Base-by-base conservation (phyloP, 2,888 invertebrate species). In the Tetrapedia diversipes region DNA sequence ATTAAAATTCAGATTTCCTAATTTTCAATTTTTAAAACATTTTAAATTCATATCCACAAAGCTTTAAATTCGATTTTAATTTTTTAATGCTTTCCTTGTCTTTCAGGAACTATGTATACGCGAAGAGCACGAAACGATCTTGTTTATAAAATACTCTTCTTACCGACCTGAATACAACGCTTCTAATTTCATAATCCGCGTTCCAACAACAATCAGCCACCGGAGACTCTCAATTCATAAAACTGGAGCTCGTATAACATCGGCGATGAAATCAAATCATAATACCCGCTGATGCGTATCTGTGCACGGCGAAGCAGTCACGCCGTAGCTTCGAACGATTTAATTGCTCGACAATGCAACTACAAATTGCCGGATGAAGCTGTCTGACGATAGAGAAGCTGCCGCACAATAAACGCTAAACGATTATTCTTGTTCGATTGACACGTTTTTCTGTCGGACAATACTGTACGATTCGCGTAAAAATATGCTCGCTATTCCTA, bases 301-400 rank as follows among this genome's bases (percentile, higher is more conserved):
- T 11, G 1, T n/a, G 16, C 2, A 2, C 19, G n/a, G 11, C 24
- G 32, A 47, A 39, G 39, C 14, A 63, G 56, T 66, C 54, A 24
- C 32, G 70, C 29, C 22, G 11, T 24, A 32, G 39, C 16, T n/a
- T 22, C 37, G 54, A 56, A 57, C 43, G 51, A 68, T 71, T 71
- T 71, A 71, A 71, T 71, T 68, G 57, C 57, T 27, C 22, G 6
- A 43, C 43, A 22, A 59, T 57, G 32, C 22, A 11, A 8, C 56
- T 39, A 39, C 32, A 70, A 70, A 54, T 70, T 56, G 56, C 32
- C 43, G 47, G 39, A 39, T 47, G 68, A 67, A 37, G 39, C n/a
- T 70, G 45, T 14, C 32, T 45, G 10, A 8, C 6, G 37, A 56
- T 47, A 24, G 67, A 69, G n/a, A 53, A 65, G 24, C 6, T 24